Percentiles rank a stretch among this genome's conserved stretches.
phyloP scores from a whole-genome alignment of 2,797 vertebrate genomes.

The Diglossa cyanea region DNA sequence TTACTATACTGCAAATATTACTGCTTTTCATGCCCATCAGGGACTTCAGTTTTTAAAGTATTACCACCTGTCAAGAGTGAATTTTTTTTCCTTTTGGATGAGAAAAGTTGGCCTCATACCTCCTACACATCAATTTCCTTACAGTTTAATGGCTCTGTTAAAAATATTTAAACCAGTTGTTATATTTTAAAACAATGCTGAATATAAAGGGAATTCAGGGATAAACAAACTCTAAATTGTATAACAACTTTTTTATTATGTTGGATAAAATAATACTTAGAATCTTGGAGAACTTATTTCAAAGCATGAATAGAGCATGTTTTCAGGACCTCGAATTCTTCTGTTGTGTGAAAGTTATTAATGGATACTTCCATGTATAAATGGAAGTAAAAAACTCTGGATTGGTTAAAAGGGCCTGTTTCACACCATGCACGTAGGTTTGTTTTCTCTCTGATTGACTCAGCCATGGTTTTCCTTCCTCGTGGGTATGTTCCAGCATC shows the following conservation, averaged over 20 bases:
- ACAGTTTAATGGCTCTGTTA: background rate
- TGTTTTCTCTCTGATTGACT: background rate
- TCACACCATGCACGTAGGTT: background rate
- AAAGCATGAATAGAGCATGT: background rate
- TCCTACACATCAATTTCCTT: background rate
- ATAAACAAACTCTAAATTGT: background rate
- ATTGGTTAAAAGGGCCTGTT: background rate
- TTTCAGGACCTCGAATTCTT: background rate
- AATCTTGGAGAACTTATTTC: background rate
- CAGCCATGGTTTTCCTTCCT: background rate
- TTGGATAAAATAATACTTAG: background rate
- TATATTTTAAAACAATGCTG: background rate
- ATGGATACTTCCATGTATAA: background rate
- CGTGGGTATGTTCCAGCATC: background rate
- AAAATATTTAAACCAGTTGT: background rate
- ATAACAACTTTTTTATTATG: background rate
- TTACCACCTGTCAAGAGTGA: background rate
- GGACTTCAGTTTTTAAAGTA: background rate
- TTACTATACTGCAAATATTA: background rate
- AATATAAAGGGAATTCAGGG: background rate
- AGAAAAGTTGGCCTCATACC: background rate
- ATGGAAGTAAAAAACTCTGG: background rate
- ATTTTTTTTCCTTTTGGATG: background rate
- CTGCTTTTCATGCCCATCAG: background rate
- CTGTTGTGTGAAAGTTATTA: background rate